Evolutionary conservation across 23 tunicate species (phyloP).

Genomic region (Clavelina lepadiformis): DNA sequence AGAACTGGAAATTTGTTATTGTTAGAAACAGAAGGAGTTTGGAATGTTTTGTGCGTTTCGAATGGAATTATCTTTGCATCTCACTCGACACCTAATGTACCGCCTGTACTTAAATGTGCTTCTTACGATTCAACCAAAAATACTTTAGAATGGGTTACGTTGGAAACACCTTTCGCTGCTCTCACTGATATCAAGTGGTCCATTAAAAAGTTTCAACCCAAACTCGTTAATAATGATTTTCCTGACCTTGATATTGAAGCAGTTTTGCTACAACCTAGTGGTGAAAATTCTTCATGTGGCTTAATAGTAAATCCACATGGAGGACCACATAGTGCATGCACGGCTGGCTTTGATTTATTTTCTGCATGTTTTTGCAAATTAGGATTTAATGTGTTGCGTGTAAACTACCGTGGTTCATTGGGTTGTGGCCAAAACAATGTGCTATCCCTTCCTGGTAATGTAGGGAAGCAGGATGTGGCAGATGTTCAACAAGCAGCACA

Average conservation of each 20-base stretch:
- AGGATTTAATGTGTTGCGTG: slow-evolving; percentile 56
- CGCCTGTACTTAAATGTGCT: slow-evolving; percentile 39
- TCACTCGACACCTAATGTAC: slow-evolving; percentile 47
- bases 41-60: slow-evolving; percentile 22
- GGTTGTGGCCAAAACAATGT: slow-evolving; percentile 79
- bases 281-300: not conserved
- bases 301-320: slow-evolving; percentile 83
- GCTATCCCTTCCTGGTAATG: slow-evolving; percentile 50
- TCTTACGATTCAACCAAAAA: not conserved
- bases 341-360: slow-evolving; percentile 39
- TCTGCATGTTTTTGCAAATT: slow-evolving; percentile 34
- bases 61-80: slow-evolving; percentile 49
- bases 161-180: slow-evolving; percentile 16
- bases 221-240: slow-evolving; percentile 21
- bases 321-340: slow-evolving; percentile 57
- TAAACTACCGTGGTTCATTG: slow-evolving; percentile 74
- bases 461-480: slow-evolving; percentile 70
- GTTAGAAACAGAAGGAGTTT: slow-evolving; percentile 28
- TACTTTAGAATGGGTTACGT: slow-evolving; percentile 24
- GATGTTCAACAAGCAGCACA: slow-evolving; percentile 80
- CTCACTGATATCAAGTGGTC: slow-evolving; percentile 35
- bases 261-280: slow-evolving; percentile 42
- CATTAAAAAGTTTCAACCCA: slow-evolving; percentile 37
- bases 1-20: slow-evolving; percentile 25
- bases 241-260: slow-evolving; percentile 57